A percentile compares a stretch with the other conserved stretches of the same genome.
These are phyloP conservation scores for Athetis lepigone DNA, from an alignment of 2,888 invertebrate genomes.

Conservation along the genomic window DNA sequence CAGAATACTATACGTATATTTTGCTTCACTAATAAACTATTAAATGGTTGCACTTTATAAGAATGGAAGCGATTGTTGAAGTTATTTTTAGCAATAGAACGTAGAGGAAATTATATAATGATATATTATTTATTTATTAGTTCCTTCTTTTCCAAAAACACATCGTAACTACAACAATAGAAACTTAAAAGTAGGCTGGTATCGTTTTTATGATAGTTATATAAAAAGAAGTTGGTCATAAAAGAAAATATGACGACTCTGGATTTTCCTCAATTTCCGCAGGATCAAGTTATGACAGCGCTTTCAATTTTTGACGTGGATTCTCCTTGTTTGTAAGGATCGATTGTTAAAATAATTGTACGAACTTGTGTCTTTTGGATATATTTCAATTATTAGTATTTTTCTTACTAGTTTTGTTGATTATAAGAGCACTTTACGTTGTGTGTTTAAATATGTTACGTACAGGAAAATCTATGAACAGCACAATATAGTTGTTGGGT, in stretches of 20 bases:
- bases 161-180: conserved; percentile 9
- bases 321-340: conserved; percentile 8
- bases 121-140: neutral
- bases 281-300: conserved; percentile 33
- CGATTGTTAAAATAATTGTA: neutral
- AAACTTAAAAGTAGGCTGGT: conserved; percentile 13
- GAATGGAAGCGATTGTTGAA: too few relatives aligned
- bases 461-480: too few relatives aligned
- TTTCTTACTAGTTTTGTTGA: too few relatives aligned
- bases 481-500: too few relatives aligned
- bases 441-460: too few relatives aligned
- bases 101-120: neutral
- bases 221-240: conserved; percentile 38
- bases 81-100: neutral
- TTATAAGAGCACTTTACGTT: too few relatives aligned
- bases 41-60: too few relatives aligned
- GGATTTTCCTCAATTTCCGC: conserved; percentile 44
- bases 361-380: neutral
- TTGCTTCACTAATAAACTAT: neutral
- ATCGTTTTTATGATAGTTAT: conserved; percentile 29
- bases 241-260: conserved; percentile 28
- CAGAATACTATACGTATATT: too few relatives aligned
- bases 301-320: neutral
- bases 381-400: too few relatives aligned
- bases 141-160: conserved; percentile 3